These are phyloP conservation scores for Urosaurus nigricauda DNA, from an alignment of 2,797 vertebrate genomes.

Conservation along the genomic window DNA sequence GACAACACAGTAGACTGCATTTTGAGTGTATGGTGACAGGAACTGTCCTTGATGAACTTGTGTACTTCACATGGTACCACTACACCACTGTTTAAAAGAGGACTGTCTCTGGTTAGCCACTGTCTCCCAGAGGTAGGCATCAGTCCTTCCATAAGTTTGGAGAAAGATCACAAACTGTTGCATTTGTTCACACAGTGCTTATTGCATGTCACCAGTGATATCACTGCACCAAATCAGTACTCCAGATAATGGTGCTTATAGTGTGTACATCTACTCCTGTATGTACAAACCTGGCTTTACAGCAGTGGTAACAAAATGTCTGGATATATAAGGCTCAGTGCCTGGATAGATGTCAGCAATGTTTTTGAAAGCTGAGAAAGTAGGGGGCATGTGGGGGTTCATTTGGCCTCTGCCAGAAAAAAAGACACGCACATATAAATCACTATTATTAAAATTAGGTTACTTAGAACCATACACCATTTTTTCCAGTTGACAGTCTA, in stretches of 20 bases:
- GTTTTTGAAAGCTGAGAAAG: background rate
- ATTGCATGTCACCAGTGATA: background rate
- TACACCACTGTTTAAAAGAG: too few species aligned
- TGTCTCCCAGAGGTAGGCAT: background rate
- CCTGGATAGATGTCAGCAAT: background rate
- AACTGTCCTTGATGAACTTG: too few species aligned
- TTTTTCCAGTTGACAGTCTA: background rate
- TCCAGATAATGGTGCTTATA: background rate
- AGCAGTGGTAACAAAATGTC: background rate
- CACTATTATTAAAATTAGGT: background rate
- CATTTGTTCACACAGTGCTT: background rate
- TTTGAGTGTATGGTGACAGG: too few species aligned
- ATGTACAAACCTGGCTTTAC: background rate
- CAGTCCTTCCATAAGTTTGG: background rate
- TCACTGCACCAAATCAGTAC: background rate
- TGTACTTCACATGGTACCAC: too few species aligned
- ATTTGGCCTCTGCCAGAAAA: background rate
- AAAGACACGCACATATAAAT: background rate
- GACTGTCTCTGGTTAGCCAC: background rate
- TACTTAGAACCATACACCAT: background rate
- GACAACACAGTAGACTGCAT: too few species aligned
- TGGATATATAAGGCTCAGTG: background rate
- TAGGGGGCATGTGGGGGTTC: background rate
- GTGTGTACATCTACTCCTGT: background rate
- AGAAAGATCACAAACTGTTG: too few species aligned